These are phyloP conservation scores for Drosophila vallismaia DNA, from an alignment of 2,888 invertebrate species.

Conservation along the genomic window DNA sequence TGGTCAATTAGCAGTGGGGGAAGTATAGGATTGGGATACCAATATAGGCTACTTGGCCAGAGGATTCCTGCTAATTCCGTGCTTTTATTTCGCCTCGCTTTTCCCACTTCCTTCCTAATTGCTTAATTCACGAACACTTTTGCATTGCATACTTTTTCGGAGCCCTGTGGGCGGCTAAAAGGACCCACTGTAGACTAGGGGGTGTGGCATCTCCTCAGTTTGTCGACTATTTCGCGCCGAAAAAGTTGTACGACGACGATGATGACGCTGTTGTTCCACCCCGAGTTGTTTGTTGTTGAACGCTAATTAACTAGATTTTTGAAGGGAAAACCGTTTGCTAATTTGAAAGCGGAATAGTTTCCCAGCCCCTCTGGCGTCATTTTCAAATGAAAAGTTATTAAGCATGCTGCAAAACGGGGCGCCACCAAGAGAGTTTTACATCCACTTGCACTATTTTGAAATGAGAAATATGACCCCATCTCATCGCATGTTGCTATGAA, in stretches of 20 bases:
- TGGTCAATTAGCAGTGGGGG: conserved; percentile 55
- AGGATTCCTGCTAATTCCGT: conserved; percentile 40
- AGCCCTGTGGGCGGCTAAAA: not conserved
- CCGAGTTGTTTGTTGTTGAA: conserved; percentile 41
- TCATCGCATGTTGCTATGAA: too few relatives aligned
- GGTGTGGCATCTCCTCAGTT: conserved; percentile 31
- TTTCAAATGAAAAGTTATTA: conserved; percentile 45
- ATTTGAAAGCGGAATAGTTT: conserved; percentile 60
- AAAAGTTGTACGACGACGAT: conserved; percentile 34
- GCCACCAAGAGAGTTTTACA: conserved; percentile 22
- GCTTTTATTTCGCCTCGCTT: conserved; percentile 21
- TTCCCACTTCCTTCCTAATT: conserved; percentile 51
- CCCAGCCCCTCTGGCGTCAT: conserved; percentile 23
- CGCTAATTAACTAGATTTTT: conserved; percentile 65
- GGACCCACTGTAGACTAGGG: conserved; percentile 1
- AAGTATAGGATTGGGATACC: conserved; percentile 20
- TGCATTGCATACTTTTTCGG: conserved; percentile 36
- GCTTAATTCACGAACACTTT: conserved; percentile 66
- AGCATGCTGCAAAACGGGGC: conserved; percentile 27
- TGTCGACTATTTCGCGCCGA: conserved; percentile 38
- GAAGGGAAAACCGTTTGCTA: conserved; percentile 57
- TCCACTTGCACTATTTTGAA: conserved; percentile 16
- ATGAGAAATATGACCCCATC: too few relatives aligned
- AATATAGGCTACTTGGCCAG: conserved; percentile 16
- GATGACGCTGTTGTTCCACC: conserved; percentile 21